Conservation (phyloP, 2,888 invertebrate species). For the Mesorhabditis spiculigera region DNA sequence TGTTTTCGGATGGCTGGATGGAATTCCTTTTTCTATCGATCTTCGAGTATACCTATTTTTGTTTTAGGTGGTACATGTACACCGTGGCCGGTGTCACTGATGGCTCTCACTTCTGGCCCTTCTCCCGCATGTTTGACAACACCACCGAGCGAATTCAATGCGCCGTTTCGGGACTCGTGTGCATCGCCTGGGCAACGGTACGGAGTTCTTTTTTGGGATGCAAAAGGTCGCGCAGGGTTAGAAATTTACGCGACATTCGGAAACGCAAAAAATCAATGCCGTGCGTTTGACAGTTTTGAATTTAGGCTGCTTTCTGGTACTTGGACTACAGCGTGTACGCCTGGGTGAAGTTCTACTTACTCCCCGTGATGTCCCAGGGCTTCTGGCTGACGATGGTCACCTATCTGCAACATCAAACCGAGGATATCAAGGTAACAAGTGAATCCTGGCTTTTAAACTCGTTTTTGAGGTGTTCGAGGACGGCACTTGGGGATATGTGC, state of each 20-base stretch:
- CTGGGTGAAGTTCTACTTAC: slow-evolving; percentile 24
- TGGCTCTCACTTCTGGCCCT: slow-evolving; percentile 54
- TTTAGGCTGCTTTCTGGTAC: slow-evolving; percentile 20
- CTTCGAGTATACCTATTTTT: neutral
- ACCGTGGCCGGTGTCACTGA: slow-evolving; percentile 50
- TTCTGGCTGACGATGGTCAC: slow-evolving; percentile 40
- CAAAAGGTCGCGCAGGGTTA: neutral
- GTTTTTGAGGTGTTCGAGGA: slow-evolving; percentile 24
- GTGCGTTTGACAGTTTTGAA: neutral
- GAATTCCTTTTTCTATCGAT: neutral
- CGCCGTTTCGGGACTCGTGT: slow-evolving; percentile 36
- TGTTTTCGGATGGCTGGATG: neutral
- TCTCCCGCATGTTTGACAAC: slow-evolving; percentile 41
- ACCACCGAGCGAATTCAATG: slow-evolving; percentile 49
- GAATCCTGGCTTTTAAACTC: neutral
- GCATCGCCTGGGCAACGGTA: slow-evolving; percentile 38
- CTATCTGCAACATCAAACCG: slow-evolving; percentile 35
- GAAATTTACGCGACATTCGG: no score
- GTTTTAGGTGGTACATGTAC: slow-evolving; percentile 49
- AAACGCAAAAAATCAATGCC: neutral
- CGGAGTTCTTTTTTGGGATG: slow-evolving; percentile 1
- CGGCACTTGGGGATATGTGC: slow-evolving; percentile 29
- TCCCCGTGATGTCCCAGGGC: slow-evolving; percentile 29
- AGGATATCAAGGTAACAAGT: slow-evolving; percentile 21
- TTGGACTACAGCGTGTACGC: slow-evolving; percentile 18